Base-by-base conservation (phyloP, 2,888 invertebrate species). In the Vannuccia rotundouncinata region DNA sequence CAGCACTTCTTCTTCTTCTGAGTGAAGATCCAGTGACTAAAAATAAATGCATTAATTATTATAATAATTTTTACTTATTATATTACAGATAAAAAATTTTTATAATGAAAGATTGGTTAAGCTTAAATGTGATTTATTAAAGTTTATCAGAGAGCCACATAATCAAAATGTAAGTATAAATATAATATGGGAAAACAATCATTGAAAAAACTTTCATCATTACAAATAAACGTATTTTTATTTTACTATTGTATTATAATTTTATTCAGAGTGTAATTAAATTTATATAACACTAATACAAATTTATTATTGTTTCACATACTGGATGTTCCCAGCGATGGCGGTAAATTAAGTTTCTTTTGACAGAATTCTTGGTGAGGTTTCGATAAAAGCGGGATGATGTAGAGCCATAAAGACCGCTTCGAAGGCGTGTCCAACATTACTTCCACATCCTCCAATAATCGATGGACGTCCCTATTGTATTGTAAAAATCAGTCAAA, bases 351-450 rank as follows among this genome's bases (percentile, higher is more conserved):
- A 17, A 84, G 78, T 78, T 83, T 83, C 13, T 84, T 81, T 66
- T 82, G 83, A 27, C 84, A 83, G 66, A 83, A 82, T 5, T 84
- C 83, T 82, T 86, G 85, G 82, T 88, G 86, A 0, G 83, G 82
- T 0, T 82, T 78, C 0, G 85, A 83, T 75, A 88, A 82, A 27
- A 86, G 82, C 0, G 86, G 85, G 29, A 87, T 82, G 25, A 88
- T 85, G 80, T 85, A 85, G 79, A 84, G 84, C 87, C 87, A 88
- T 28, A 88, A 82, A 0, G 85, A 84, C 78, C 84, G 82, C 81
- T 88, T 88, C 66, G 87, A 86, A 0, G 87, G 86, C 0, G 87
- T 87, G 83, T 88, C 86, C 79, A 88, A 82, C 25, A 88, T 84
- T 17, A 80, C 83, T 27, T 82, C 82, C 78, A 86, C 78, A 74